Percentiles rank a stretch among this genome's conserved stretches.
Conservation (phyloP, 2,113 vertebrate species). For the Harpagus bidentatus region DNA sequence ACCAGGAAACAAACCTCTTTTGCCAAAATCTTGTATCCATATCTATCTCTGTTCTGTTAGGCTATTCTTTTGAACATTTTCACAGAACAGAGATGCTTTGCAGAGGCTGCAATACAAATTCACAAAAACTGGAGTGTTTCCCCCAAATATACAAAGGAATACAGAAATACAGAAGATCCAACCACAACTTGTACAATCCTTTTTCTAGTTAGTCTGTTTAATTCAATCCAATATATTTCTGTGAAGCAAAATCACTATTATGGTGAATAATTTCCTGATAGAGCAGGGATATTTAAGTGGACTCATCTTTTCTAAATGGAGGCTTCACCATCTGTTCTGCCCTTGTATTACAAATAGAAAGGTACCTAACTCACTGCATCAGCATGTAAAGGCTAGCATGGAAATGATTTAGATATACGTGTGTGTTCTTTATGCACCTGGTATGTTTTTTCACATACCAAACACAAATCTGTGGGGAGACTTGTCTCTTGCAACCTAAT, state of each 20-base stretch:
- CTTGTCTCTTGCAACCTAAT: not conserved
- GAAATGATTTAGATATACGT: not conserved
- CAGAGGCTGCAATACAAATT: not conserved
- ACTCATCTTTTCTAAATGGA: constrained; percentile 32
- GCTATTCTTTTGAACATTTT: not conserved
- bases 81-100: not conserved
- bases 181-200: not conserved
- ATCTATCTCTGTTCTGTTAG: not conserved
- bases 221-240: not conserved
- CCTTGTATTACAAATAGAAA: constrained; percentile 35
- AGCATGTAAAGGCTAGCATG: not conserved
- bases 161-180: not conserved
- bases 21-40: not conserved
- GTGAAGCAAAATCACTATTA: not conserved
- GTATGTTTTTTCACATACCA: constrained; percentile 48
- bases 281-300: constrained; percentile 19
- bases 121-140: not conserved
- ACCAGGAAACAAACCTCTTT: not conserved
- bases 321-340: constrained; percentile 47
- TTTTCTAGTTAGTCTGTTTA: not conserved
- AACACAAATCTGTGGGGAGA: constrained; percentile 44
- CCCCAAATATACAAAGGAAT: not conserved
- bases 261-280: constrained; percentile 19
- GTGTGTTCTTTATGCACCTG: constrained; percentile 25
- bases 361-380: not conserved